Conservation (phyloP, 2,888 invertebrate genomes). For the Labia minor region DNA sequence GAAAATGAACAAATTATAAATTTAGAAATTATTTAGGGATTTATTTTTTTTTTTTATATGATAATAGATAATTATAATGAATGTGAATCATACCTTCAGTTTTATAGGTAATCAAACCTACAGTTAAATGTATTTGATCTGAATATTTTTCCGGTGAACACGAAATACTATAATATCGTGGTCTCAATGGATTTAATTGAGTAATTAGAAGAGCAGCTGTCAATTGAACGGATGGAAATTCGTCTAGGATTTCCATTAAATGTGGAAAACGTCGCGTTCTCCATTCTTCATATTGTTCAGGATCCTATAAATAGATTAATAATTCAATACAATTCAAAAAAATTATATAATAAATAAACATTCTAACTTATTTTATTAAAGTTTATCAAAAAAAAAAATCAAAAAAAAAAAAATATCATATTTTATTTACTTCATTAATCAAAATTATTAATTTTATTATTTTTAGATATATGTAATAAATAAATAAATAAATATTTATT, state of each 20-base stretch:
- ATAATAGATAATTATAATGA: background rate
- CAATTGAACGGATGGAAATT: slow-evolving; percentile 76
- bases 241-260: slow-evolving; percentile 71
- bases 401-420: background rate
- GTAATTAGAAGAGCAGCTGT: slow-evolving; percentile 70
- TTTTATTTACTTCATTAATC: background rate
- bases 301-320: slow-evolving; percentile 50
- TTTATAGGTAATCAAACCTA: slow-evolving; percentile 78
- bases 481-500: too few species aligned
- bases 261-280: slow-evolving; percentile 77
- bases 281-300: slow-evolving; percentile 87
- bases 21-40: background rate
- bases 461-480: too few species aligned
- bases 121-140: slow-evolving; percentile 77
- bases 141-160: slow-evolving; percentile 69
- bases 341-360: too few species aligned
- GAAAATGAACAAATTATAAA: background rate
- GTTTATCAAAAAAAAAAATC: background rate
- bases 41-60: too few species aligned
- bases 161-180: slow-evolving; percentile 88
- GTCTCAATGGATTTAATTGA: slow-evolving; percentile 74
- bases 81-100: slow-evolving; percentile 49
- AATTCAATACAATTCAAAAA: slow-evolving; percentile 4
- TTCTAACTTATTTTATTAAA: too few species aligned
- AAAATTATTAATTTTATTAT: too few species aligned